Base-by-base conservation (phyloP, 2,113 vertebrate genomes). In the Nothobranchius furzeri region DNA sequence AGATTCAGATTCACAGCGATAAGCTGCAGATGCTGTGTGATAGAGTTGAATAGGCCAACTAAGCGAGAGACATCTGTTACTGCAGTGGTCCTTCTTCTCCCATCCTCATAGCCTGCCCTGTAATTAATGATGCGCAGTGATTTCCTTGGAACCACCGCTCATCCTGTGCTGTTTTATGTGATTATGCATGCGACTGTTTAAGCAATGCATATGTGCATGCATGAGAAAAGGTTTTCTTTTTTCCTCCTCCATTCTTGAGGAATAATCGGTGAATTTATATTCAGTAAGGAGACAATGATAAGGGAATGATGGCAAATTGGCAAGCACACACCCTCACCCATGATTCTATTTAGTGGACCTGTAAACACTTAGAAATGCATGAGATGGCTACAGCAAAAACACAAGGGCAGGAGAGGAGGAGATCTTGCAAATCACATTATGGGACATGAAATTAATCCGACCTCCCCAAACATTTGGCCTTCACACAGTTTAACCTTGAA, bases 391-490 rank as follows among this genome's bases (percentile, higher is more conserved):
- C 14, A 35, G 48, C 55, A 12, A 37, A 10, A 83, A 79, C 85
- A 76, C 90, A 91, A 89, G 88, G 85, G 84, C 90, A 89, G 73
- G 45, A 73, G 64, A 79, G 77, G 79, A 83, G 85, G 81, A 79
- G 80, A 84, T 85, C 80, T 70, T 74, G 75, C 81, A 89, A 90
- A 91, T 90, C 83, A 89, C 87, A 91, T 90, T 88, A 88, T 54
- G 70, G 85, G 80, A 90, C 90, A 85, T 88, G 83, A 89, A 90
- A 91, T 91, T 86, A 91, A 89, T 81, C 86, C 85, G 72, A 43
- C 77, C 78, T 86, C 86, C 78, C 82, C 61, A 88, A 92, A 89
- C 79, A 85, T 84, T 87, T 85, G 85, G 81, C 85, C 82, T 84
- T 82, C 76, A 79, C 82, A 78, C 79, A 68, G 63, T 89, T 90